Base-by-base conservation (phyloP, 1,140 invertebrate genomes). In the Drosophila tropicalis region DNA sequence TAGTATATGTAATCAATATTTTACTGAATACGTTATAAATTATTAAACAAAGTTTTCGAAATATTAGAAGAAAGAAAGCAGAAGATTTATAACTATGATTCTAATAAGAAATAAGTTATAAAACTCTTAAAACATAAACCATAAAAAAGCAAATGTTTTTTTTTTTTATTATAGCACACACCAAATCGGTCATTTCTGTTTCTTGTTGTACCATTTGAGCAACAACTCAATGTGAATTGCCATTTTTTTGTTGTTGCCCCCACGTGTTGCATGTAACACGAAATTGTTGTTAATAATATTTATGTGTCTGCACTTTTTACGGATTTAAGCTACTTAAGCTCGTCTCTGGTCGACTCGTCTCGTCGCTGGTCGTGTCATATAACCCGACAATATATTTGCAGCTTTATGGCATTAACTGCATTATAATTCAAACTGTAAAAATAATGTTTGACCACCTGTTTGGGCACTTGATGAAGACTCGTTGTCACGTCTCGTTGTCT, bases 241-340 rank as follows among this genome's bases (percentile, higher is more conserved):
- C 19, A 51, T 51, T 15, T 44, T 41, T 44, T 44, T 51, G 22
- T 51, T 3, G 62, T 41, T 40, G 39, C n/a, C 34, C 70, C 84
- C 84, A 87, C 83, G 83, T 87, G 83, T 89, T 87, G 83, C 83
- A 87, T 89, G 84, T 73, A 65, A 72, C 83, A 89, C 84, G 82
- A 67, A 86, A 83, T 71, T 78, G 82, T 75, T 79, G 82, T 86
- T 76, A 87, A 87, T 79, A 79, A 76, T 83, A 86, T 87, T 86
- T 82, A 86, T 86, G 79, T 79, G 70, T 44, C 60, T 62, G 40
- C 39, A 62, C 56, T 41, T 62, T 62, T 41, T 41, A 39, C 40
- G 39, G 60, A 40, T 44, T 22, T 51, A 67, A 72, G 83, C 83
- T 82, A 79, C 83, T 87, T 79, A 70, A 87, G 81, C 72, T 62